Base-by-base conservation (phyloP, 1,140 invertebrate genomes). In the Goniozus legneri region DNA sequence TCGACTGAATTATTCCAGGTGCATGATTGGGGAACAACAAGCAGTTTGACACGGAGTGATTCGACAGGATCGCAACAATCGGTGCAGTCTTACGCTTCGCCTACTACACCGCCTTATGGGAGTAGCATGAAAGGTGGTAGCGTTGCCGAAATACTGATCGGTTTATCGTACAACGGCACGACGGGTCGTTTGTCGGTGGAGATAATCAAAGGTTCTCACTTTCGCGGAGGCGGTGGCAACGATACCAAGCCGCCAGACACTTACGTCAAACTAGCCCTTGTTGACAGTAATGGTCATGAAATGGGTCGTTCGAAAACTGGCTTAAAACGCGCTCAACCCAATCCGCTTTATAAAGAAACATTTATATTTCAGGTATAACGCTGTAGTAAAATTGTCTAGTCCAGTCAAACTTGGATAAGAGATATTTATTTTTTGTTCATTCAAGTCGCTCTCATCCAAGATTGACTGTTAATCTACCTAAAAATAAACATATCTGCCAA, bases 381-480 rank as follows among this genome's bases (percentile, higher is more conserved):
- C 40, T 19, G 10, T 22, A 22, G n/a, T n/a, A n/a, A n/a, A n/a
- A n/a, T n/a, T n/a, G n/a, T n/a, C n/a, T n/a, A n/a, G 91, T 91
- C 13, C 93, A 95, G 73, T 92, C 93, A 15, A 95, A 96, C 79
- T 93, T 93, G 31, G 81, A 95, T 7, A 97, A 94, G 66, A 95
- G 96, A 70, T 93, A 97, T 76, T 92, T 92, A 1, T 97, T 97
- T 73, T 87, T 95, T 71, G 97, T 96, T 78, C 93, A 95, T 80
- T 89, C 90, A 76, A 71, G 3, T 15, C 10, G 12, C 40, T 19
- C 3, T 22, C n/a, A 27, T 40, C 24, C 16, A 24, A 35, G 43
- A 51, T 46, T n/a, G 22, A 38, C 15, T 12, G 0, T 21, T 3
- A 32, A 27, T 10, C 16, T 10, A 27, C 14, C 8, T 31, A 8